Evolutionary conservation across 1,140 invertebrate species (phyloP), one percentile per base, ranked within the genome.

Genomic region (Araneus ventricosus): DNA sequence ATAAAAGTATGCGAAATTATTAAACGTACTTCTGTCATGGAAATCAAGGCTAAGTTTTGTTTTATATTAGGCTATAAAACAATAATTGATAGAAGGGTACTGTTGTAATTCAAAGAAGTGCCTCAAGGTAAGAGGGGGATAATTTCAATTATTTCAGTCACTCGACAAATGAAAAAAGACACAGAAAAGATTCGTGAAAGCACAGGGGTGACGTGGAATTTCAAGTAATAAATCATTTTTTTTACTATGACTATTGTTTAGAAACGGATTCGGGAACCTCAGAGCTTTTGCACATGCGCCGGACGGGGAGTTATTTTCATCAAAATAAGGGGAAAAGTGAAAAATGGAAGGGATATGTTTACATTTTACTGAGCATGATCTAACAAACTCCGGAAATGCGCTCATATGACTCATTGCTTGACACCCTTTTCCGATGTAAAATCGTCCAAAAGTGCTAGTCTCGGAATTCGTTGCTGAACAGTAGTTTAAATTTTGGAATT

Each of bases 1-100:
- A 75, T 75, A 37, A 75, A 75, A 75, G 20, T 75, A 34, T 75
- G 30, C 7, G n/a, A 63, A 34, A 75, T 75, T 75, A 75, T 75
- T 75, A 67, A 67, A 67, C 27, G 27, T 30, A 27, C n/a, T 67
- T 30, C 30, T 75, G 70, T 20, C 70, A 75, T 34, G 30, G 30
- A 34, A 34, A 34, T 75, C 70, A 75, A 75, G 70, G 70, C 37
- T 37, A 17, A 34, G 70, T 75, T 37, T 75, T 75, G 30, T 75
- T 75, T 75, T 75, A 75, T 34, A 20, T 34, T 5, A 20, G 30
- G 17, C 34, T 37, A 10, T 30, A 22, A 75, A 20, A 75, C 70
- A 75, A 37, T 20, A 20, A 75, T 34, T 20, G 70, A 75, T 20
- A 75, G 27, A 75, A 75, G 30, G 17, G 63, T 34, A 34, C 70